Conservation (phyloP, 1,140 invertebrate species). For the Pissodes strobi region DNA sequence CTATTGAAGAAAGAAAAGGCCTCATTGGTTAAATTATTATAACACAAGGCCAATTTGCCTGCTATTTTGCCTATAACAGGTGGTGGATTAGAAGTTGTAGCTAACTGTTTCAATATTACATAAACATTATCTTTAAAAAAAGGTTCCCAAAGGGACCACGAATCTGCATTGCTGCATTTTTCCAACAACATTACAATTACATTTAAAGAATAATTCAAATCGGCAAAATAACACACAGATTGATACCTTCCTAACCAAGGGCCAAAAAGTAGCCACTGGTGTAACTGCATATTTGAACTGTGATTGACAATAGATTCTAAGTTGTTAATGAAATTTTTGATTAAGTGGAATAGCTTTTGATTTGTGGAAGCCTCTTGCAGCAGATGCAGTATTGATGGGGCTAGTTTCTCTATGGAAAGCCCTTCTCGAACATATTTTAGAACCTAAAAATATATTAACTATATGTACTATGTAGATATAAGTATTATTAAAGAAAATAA, state of each 20-base stretch:
- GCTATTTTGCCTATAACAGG: constrained; percentile 42
- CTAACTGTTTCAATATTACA: constrained; percentile 41
- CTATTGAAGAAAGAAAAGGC: constrained; percentile 39
- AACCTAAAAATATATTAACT: constrained; percentile 38
- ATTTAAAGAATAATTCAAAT: constrained; percentile 42
- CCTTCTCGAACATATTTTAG: constrained; percentile 39
- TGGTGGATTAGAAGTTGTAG: constrained; percentile 22
- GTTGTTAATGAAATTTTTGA: constrained; percentile 44
- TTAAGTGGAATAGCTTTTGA: constrained; percentile 39
- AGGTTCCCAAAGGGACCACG: constrained; percentile 43
- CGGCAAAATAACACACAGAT: constrained; percentile 42
- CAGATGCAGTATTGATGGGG: constrained; percentile 27
- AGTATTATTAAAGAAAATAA: too few species aligned
- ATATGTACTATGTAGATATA: too few species aligned
- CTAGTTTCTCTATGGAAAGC: constrained; percentile 36
- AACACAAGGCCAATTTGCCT: constrained; percentile 36
- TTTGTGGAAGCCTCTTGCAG: constrained; percentile 40
- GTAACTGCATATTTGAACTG: constrained; percentile 40
- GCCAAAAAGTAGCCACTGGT: constrained; percentile 46
- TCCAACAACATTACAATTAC: constrained; percentile 37
- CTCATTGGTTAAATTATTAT: constrained; percentile 33
- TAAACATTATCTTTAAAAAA: constrained; percentile 43
- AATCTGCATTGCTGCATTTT: constrained; percentile 37
- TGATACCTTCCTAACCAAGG: constrained; percentile 47
- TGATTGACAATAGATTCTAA: constrained; percentile 39